Base-by-base conservation (phyloP, 1,140 invertebrate species). In the Hyphantria cunea region DNA sequence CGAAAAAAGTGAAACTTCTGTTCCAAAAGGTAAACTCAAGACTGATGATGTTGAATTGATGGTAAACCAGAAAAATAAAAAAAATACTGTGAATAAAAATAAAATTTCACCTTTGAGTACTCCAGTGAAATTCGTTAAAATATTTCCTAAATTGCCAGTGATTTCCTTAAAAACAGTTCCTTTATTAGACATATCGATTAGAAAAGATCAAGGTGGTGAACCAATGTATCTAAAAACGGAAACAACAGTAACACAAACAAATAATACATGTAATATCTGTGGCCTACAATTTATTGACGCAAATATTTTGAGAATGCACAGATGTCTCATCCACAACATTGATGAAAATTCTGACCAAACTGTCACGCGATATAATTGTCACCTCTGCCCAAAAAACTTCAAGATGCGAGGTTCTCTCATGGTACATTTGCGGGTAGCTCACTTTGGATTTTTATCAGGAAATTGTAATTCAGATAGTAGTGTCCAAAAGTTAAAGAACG, bases 371-470 rank as follows among this genome's bases (percentile, higher is more conserved):
- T 95, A 95, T 77, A 92, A 94, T 32, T 97, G 96, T 82, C 94
- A 96, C 77, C 86, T 96, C 14, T 97, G 96, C 74, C 91, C 94
- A 0, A 96, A 96, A 81, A 92, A 93, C 47, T 96, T 96, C 74
- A 95, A 95, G 83, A 96, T 96, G 94, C 92, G 93, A 70, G 95
- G 95, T 5, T 96, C 95, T 62, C 78, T 97, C 0, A 95, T 96
- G 92, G 94, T 97, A 1, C 96, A 97, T 89, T 92, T 96, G 74
- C 92, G 95, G 82, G 95, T 96, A 14, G 95, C 95, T 0, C 96
- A 97, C 86, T 93, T 92, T 68, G 92, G 93, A 48, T 86, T 90
- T 78, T 60, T 71, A n/a, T 72, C 73, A 14, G 66, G 79, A 60
- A 66, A 74, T 62, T 56, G 59, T 49, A 41, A 51, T 51, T 42